Base-by-base conservation (phyloP, 2,888 invertebrate genomes). In the Sinopyrophorus schimmeli region DNA sequence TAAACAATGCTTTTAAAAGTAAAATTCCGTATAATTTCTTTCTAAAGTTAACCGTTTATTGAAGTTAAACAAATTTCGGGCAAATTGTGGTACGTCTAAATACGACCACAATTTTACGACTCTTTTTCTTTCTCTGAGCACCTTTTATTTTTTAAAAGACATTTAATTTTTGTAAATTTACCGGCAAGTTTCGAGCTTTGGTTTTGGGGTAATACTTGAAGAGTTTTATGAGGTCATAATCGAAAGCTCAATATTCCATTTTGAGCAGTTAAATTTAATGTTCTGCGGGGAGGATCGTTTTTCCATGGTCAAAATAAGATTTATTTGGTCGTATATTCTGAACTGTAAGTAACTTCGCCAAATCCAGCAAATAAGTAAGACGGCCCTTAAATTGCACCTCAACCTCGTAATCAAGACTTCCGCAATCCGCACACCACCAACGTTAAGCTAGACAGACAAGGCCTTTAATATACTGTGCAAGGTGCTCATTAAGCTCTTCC, bases 401-500 rank as follows among this genome's bases (percentile, higher is more conserved):
- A 49, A 48, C 53, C 46, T 51, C 52, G 46, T 59, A 59, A 60
- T 58, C 58, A 58, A 57, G 58, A 58, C 53, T 55, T 57, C 50
- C 48, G 47, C 38, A 55, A 50, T 47, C 40, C 53, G 53, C 35
- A 47, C n/a, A n/a, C 47, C 43, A 34, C 44, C 46, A 31, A 39
- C 48, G 46, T 38, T 52, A 48, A 54, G 51, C 50, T 57, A 56
- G 54, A 56, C 53, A 58, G 52, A 52, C 49, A 44, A 48, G 51
- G 28, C 53, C 55, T 53, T 57, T 58, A 58, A 47, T 56, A 54
- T 46, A 55, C 52, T 44, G 44, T 52, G 49, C 53, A 52, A 56
- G 50, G 41, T 56, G 53, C 53, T 56, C 55, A 60, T 60, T 60
- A 59, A 47, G 49, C 42, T 55, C 56, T 58, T 59, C 57, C 55